phyloP scores from a whole-genome alignment of 1,140 invertebrate species.

The Apis cerana region DNA sequence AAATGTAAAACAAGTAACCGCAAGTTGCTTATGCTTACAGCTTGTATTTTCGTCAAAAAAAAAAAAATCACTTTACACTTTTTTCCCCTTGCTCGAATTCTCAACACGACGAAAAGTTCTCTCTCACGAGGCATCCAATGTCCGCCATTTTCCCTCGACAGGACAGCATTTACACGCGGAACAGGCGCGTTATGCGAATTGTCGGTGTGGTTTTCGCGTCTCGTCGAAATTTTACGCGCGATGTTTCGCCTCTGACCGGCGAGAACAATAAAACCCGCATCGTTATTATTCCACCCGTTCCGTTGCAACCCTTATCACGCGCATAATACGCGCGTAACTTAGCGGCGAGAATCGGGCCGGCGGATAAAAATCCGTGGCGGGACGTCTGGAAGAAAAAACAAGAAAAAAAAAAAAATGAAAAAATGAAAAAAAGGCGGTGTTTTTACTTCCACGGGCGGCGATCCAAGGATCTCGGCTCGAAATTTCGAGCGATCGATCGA shows the following conservation, averaged over 20 bases:
- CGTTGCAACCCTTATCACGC: constrained; percentile 34
- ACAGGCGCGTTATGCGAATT: background rate
- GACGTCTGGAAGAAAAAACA: too few species aligned
- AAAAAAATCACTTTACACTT: background rate
- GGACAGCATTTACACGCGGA: background rate
- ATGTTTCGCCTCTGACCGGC: constrained; percentile 51
- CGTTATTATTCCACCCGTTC: constrained; percentile 51
- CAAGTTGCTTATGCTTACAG: too few species aligned
- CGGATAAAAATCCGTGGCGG: constrained; percentile 36
- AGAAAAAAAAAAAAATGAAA: background rate
- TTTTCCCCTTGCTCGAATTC: constrained; percentile 13
- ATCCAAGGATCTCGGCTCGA: background rate
- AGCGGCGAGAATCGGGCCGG: constrained; percentile 25
- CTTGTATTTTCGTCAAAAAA: too few species aligned
- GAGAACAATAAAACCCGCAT: constrained; percentile 57
- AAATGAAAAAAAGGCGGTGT: constrained; percentile 26
- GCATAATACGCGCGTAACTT: constrained; percentile 49
- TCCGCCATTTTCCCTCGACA: background rate
- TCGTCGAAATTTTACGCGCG: constrained; percentile 40
- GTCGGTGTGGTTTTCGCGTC: background rate
- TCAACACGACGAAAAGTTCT: background rate
- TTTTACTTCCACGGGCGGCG: constrained; percentile 8
- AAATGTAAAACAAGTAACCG: too few species aligned
- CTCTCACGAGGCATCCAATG: background rate
- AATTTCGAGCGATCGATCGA: constrained; percentile 32